Evolutionary conservation across 2,888 invertebrate species (phyloP), one percentile per base, ranked within the genome.

Genomic region (Macrosoma leucophasiata): DNA sequence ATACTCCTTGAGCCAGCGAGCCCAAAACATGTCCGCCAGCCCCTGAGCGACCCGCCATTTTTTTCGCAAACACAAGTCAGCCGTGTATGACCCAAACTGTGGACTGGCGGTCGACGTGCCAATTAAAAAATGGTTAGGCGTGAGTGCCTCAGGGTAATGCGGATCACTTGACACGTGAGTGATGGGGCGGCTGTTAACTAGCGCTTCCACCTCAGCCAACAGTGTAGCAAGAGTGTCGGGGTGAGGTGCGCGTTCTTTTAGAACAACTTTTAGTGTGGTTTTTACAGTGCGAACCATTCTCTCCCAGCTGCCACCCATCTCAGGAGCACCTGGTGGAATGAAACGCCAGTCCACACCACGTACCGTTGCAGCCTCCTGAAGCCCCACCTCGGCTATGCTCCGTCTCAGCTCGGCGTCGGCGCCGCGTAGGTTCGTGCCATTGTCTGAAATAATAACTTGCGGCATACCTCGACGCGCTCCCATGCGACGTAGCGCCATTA

Each of bases 121-220:
- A 7, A 55, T 34, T 23, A 62, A 31, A 24, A 60, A 55, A 40
- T 61, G 56, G 17, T 64, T 62, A 1, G 56, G 58, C 0, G 62
- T 62, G 4, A 60, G 31, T 0, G 52, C 48, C 28, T 59, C 55
- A n/a, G 48, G 38, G 7, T 56, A 50, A 2, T 29, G 17, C 0
- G 41, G 33, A 20, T 39, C 36, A 4, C 3, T 26, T 4, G 43
- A 36, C 23, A 45, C 62, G 57, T 29, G 49, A 70, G 78, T 65
- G 29, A 74, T 62, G 39, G 74, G 72, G 48, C 54, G 74, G 14
- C 73, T 29, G 18, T 48, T 48, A 1, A 48, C 37, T 0, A 33
- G 5, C 0, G 24, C 26, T 15, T 48, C 47, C 4, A 31, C 41
- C 23, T 47, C 43, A 6, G 31, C 26, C 8, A 46, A 11, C 4